These are phyloP conservation scores for Pandemis corylana DNA, from an alignment of 2,888 invertebrate species.

Conservation along the genomic window DNA sequence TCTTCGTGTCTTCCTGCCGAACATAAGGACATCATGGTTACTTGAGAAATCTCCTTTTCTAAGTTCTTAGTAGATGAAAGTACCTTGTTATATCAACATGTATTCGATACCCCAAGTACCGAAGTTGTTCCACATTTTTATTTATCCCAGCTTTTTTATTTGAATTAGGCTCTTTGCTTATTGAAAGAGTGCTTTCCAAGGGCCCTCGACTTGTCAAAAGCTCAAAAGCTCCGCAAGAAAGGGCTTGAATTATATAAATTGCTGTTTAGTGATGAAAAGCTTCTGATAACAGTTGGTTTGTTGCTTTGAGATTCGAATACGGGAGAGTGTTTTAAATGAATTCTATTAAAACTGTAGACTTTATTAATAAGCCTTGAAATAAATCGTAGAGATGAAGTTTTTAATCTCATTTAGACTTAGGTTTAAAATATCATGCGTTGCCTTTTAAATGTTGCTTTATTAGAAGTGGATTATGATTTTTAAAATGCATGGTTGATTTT, in stretches of 20 bases:
- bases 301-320: background rate
- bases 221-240: constrained; percentile 31
- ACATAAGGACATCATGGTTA: no score
- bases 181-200: constrained; percentile 38
- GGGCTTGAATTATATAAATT: constrained; percentile 30
- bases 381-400: background rate
- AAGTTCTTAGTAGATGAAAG: background rate
- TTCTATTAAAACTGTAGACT: background rate
- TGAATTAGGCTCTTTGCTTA: constrained; percentile 36
- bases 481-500: no score
- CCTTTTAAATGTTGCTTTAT: no score
- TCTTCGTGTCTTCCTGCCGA: no score
- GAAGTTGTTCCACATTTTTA: constrained; percentile 7
- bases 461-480: no score
- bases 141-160: constrained; percentile 23
- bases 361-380: background rate
- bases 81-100: background rate
- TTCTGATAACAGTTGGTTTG: background rate
- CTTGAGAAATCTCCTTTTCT: no score
- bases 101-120: constrained; percentile 6
- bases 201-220: constrained; percentile 32
- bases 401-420: background rate
- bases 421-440: no score
- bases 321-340: background rate
- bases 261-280: constrained; percentile 29